Evolutionary conservation across 2,113 vertebrate species (phyloP).

Genomic region (Corapipo altera): DNA sequence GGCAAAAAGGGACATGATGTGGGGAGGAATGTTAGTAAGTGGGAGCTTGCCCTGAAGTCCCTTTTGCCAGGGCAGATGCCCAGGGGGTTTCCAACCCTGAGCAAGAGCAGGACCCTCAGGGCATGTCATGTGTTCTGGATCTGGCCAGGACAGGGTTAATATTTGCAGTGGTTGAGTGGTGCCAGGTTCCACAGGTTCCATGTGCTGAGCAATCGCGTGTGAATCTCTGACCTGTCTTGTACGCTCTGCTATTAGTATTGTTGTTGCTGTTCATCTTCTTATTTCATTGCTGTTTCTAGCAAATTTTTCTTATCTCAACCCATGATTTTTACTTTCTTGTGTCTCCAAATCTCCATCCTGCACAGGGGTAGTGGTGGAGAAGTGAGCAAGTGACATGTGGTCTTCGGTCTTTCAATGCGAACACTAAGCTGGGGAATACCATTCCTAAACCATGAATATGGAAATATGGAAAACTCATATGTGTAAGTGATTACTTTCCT

Average conservation of each 20-base stretch:
- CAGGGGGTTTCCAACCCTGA: background rate
- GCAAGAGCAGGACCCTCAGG: background rate
- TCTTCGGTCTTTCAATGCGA: background rate
- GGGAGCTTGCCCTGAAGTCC: background rate
- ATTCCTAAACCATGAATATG: too few relatives aligned
- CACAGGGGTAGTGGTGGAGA: too few relatives aligned
- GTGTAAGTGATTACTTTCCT: background rate
- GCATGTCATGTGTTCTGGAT: too few relatives aligned
- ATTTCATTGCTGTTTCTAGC: background rate
- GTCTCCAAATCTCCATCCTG: background rate
- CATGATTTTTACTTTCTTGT: background rate
- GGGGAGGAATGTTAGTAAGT: background rate
- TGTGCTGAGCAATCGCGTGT: rapidly evolving
- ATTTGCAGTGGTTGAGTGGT: background rate
- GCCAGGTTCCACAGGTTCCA: too few relatives aligned
- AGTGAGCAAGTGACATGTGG: background rate
- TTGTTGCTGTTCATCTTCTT: background rate
- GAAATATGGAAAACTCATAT: background rate
- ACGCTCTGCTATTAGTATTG: background rate
- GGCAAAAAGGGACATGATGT: background rate
- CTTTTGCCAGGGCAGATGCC: background rate
- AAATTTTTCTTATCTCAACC: background rate
- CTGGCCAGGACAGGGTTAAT: too few relatives aligned
- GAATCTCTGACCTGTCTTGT: rapidly evolving
- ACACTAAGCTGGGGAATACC: background rate